These are phyloP conservation scores for Gymnodraco acuticeps DNA, from an alignment of 2,797 vertebrate genomes.

Conservation along the genomic window DNA sequence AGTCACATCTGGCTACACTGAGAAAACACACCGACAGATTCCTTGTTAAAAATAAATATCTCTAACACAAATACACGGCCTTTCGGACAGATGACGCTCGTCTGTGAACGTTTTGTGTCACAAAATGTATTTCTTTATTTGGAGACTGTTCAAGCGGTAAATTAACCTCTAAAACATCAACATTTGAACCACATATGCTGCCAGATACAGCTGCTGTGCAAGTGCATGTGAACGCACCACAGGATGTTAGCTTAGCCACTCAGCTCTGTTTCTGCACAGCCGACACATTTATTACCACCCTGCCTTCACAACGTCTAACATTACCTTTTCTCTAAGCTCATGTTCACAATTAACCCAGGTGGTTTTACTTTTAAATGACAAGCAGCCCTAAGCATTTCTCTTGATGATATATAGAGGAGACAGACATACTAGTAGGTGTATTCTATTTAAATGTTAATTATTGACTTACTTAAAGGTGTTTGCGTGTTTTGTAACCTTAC, in stretches of 20 bases:
- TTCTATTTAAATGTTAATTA: neutral
- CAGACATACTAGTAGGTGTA: too few species aligned
- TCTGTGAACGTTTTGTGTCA: neutral
- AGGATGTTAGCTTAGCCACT: constrained; percentile 81
- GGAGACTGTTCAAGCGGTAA: constrained; percentile 32
- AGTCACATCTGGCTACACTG: constrained; percentile 8
- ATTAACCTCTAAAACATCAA: constrained; percentile 36
- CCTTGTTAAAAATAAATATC: neutral
- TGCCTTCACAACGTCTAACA: constrained; percentile 6
- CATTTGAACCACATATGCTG: constrained; percentile 49
- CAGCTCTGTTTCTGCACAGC: constrained; percentile 70
- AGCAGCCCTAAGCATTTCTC: neutral
- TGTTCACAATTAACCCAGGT: constrained; percentile 1
- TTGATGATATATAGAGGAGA: neutral
- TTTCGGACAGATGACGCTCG: neutral
- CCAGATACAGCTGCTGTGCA: constrained; percentile 16
- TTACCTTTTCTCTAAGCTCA: neutral
- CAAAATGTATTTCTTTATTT: constrained; percentile 38
- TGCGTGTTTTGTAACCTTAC: neutral
- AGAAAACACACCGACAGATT: neutral
- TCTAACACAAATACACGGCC: neutral
- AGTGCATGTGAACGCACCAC: constrained; percentile 37
- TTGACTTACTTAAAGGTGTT: neutral
- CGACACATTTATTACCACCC: constrained; percentile 55
- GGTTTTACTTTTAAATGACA: neutral